Conservation (phyloP, 2,888 invertebrate genomes). For the Agrotis puta region DNA sequence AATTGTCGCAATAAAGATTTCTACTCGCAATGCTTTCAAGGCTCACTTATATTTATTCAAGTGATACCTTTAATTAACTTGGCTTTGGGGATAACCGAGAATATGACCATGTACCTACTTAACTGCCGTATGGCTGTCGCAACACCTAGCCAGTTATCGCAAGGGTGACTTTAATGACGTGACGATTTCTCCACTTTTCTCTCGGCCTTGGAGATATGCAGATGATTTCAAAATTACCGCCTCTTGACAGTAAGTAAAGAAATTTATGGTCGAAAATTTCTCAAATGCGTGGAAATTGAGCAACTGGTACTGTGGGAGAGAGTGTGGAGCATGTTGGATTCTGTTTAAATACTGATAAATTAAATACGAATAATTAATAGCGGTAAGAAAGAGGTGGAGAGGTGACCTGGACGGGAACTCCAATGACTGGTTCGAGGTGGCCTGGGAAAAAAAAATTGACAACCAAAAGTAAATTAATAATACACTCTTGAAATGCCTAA, state of each 20-base stretch:
- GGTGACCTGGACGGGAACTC: no score
- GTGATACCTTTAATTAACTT: constrained; percentile 42
- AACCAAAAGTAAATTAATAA: no score
- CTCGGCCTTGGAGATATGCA: neutral
- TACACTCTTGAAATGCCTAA: no score
- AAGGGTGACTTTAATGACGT: constrained; percentile 19
- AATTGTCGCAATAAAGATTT: constrained; percentile 39
- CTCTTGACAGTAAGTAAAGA: neutral
- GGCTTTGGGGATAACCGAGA: constrained; percentile 43
- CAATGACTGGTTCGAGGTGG: no score
- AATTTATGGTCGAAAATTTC: neutral
- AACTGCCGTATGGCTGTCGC: constrained; percentile 6
- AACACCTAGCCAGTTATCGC: neutral
- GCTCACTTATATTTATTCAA: constrained; percentile 33
- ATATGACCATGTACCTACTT: constrained; percentile 28
- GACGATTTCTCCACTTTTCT: constrained; percentile 3
- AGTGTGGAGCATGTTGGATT: neutral
- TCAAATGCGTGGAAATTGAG: neutral
- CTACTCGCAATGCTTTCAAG: constrained; percentile 23
- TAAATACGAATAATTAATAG: no score
- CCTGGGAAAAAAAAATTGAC: no score
- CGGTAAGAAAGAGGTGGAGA: no score
- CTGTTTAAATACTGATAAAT: no score
- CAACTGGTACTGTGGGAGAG: neutral
- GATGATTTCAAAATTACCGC: neutral